Percentiles rank a stretch among this genome's conserved stretches.
Evolutionary conservation across 2,888 invertebrate genomes (phyloP).

Genomic region (Cenopis cana): DNA sequence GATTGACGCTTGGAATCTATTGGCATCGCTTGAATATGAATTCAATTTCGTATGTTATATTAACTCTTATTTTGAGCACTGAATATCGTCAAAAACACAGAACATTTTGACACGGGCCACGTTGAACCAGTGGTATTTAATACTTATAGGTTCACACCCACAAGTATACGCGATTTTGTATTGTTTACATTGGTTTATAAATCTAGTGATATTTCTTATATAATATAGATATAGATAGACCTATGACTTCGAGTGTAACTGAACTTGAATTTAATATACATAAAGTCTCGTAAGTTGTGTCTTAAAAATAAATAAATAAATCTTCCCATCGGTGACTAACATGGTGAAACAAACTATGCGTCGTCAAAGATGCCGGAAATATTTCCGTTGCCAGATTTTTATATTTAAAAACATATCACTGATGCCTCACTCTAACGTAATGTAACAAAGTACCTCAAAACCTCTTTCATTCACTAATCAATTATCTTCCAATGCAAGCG

Average conservation of each 20-base stretch:
- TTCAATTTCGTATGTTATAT: neutral
- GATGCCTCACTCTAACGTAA: neutral
- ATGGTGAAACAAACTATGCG: no score
- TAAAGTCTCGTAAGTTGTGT: no score
- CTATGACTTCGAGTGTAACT: no score
- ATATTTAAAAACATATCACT: no score
- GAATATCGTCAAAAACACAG: neutral
- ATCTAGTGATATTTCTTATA: neutral
- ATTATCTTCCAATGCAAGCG: constrained; percentile 18
- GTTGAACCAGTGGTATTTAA: neutral
- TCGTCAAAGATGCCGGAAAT: no score
- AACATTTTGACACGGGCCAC: neutral
- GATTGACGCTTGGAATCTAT: no score
- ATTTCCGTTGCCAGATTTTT: no score
- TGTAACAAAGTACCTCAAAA: constrained; percentile 2
- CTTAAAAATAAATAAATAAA: no score
- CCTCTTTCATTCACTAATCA: constrained; percentile 18
- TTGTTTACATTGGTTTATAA: neutral
- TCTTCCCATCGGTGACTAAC: no score
- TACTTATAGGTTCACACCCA: neutral
- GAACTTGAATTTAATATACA: no score
- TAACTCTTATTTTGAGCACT: neutral
- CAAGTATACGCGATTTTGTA: neutral
- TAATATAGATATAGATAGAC: neutral
- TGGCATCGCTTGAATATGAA: neutral